Base-by-base conservation (phyloP, 2,888 invertebrate species). In the Watsonalla cultraria region DNA sequence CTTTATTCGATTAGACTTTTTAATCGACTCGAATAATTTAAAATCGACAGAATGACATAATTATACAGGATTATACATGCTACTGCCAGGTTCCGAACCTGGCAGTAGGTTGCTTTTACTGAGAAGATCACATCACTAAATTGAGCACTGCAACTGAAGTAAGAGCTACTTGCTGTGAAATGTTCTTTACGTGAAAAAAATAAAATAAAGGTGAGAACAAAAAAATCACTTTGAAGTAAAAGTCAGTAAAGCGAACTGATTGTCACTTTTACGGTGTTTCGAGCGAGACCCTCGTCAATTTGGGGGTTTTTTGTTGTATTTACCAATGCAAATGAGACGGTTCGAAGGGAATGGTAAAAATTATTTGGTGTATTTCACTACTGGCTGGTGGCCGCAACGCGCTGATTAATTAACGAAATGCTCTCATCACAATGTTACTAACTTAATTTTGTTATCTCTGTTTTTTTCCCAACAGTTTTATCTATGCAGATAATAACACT, bases 241-340 rank as follows among this genome's bases (percentile, higher is more conserved):
- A 82, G 78, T 78, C 80, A 74, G 76, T 76, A 79, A 79, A 76
- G 76, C 74, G 75, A 76, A 78, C 78, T 82, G 84, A 84, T 85
- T 85, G 82, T 81, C 76, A 81, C 82, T 84, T 84, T 83, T 76
- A 83, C 83, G 80, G 81, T 70, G 72, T 85, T 82, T 72, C 75
- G 73, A 82, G 79, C 77, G 72, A 75, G 69, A 82, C 80, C 82
- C 83, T 82, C 80, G 80, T 83, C 84, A 82, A 80, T 80, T 82
- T 78, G 74, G 73, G 68, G 67, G 66, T 65, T 77, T 78, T 79
- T 76, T 78, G 75, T 74, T 77, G 76, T 79, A 76, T 81, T 80
- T 79, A 78, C 66, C 72, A 77, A 80, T 80, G 78, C 70, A 78
- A 81, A 79, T 79, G 70, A 79, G 72, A 67, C 54, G 53, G 58